These are phyloP conservation scores for Synodontis membranacea DNA, from an alignment of 2,113 vertebrate species.

Conservation along the genomic window DNA sequence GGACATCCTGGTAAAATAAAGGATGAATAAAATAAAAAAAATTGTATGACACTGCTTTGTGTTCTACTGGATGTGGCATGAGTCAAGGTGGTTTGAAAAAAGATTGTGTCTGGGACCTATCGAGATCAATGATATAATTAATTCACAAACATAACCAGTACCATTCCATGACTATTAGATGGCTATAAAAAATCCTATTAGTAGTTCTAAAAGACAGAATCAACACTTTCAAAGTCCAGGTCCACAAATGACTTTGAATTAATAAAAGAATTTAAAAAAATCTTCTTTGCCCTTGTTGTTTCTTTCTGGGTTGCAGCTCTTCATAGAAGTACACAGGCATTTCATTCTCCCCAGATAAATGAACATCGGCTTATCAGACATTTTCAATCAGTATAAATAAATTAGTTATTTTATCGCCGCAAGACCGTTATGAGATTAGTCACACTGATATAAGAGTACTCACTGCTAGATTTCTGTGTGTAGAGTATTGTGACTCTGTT, in stretches of 20 bases:
- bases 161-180: background rate
- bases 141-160: background rate
- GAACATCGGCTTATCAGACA: too few relatives aligned
- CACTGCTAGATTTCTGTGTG: too few relatives aligned
- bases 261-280: background rate
- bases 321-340: too few relatives aligned
- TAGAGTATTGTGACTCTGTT: too few relatives aligned
- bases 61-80: conserved; percentile 35
- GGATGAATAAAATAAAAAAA: too few relatives aligned
- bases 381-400: too few relatives aligned
- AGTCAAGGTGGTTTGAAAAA: conserved; percentile 27
- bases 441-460: too few relatives aligned
- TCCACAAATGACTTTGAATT: background rate
- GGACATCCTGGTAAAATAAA: too few relatives aligned
- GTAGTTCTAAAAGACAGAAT: background rate
- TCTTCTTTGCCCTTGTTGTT: background rate
- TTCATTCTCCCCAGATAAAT: too few relatives aligned
- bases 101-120: conserved; percentile 41
- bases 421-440: too few relatives aligned
- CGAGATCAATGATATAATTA: background rate
- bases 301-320: background rate
- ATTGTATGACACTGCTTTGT: conserved; percentile 45
- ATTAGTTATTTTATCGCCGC: too few relatives aligned
- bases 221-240: background rate
- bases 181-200: background rate